Evolutionary conservation across 37 sponge, comb jelly and placozoan genomes (phyloP).

Genomic region (Sycon ciliatum): DNA sequence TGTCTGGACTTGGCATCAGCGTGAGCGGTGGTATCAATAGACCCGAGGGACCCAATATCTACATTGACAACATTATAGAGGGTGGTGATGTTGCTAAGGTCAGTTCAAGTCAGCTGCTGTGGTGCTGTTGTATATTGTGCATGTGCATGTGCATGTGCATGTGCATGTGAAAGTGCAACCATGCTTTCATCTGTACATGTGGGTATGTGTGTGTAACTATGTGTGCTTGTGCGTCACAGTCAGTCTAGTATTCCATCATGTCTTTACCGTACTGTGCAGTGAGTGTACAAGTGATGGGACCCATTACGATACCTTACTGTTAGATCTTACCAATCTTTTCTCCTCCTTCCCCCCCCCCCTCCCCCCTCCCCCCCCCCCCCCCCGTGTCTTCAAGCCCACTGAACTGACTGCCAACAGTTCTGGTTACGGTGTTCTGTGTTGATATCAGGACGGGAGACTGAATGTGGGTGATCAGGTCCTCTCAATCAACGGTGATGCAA

Average conservation of each 20-base stretch:
- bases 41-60: constrained; percentile 46
- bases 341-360: too few relatives aligned
- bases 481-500: constrained; percentile 58
- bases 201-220: not conserved
- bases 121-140: too few relatives aligned
- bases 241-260: not conserved
- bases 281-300: too few relatives aligned
- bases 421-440: too few relatives aligned
- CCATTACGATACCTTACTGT: too few relatives aligned
- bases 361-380: too few relatives aligned
- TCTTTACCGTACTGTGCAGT: too few relatives aligned
- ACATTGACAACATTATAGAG: constrained; percentile 50
- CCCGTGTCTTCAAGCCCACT: too few relatives aligned
- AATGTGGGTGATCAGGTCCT: constrained; percentile 52
- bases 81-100: constrained; percentile 69
- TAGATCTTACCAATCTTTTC: too few relatives aligned
- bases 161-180: too few relatives aligned
- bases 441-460: constrained; percentile 48
- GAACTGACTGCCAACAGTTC: too few relatives aligned
- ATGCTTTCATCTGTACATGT: not conserved
- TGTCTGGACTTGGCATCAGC: constrained; percentile 40
- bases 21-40: constrained; percentile 41
- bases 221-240: not conserved
- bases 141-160: too few relatives aligned
- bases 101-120: not conserved